Percentiles rank a stretch among this genome's conserved stretches.
Evolutionary conservation across 2,888 invertebrate species (phyloP).

Genomic region (Flexamia atlantica): DNA sequence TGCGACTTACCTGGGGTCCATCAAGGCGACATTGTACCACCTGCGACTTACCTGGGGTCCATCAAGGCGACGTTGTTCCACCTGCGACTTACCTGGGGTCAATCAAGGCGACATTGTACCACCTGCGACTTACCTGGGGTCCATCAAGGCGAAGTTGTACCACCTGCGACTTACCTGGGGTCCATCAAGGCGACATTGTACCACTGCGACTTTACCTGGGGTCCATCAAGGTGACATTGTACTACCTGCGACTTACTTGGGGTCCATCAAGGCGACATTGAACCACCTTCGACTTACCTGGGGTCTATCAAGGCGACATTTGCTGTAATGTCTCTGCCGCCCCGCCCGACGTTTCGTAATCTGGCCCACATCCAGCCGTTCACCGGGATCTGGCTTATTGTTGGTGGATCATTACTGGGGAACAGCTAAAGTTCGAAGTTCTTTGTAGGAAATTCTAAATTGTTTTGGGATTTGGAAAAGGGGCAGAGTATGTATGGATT

Average conservation of each 20-base stretch:
- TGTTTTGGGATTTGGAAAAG: no score
- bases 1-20: neutral
- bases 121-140: neutral
- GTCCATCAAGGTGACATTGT: conserved; percentile 15
- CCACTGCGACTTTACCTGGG: neutral
- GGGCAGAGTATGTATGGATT: no score
- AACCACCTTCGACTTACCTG: neutral
- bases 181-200: conserved; percentile 17
- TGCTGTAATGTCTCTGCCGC: neutral
- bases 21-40: conserved; percentile 23
- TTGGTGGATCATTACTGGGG: neutral
- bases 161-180: neutral
- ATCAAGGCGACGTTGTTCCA: conserved; percentile 16
- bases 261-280: conserved; percentile 18
- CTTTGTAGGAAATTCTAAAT: no score
- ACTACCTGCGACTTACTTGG: neutral
- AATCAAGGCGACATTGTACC: conserved; percentile 13
- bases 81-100: neutral
- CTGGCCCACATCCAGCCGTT: conserved; percentile 31
- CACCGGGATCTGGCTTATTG: neutral
- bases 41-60: neutral
- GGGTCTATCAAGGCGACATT: conserved; percentile 10
- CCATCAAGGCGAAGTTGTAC: conserved; percentile 9
- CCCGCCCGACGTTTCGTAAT: neutral
- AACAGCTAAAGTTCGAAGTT: neutral